Base-by-base conservation (phyloP, 1,140 invertebrate genomes). In the Hylaeus anthracinus region DNA sequence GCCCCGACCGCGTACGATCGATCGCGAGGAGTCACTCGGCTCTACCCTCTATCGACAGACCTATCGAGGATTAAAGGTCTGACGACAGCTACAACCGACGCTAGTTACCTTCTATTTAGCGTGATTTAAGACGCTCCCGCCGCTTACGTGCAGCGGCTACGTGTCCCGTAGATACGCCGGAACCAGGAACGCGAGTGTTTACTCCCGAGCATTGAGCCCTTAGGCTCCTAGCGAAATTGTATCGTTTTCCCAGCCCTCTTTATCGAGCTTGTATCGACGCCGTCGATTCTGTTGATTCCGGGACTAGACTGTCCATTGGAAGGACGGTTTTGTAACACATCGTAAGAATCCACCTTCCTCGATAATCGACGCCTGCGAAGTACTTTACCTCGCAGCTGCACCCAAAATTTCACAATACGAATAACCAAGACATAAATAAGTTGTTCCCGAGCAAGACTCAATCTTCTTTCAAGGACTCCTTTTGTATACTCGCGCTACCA, bases 91-190 rank as follows among this genome's bases (percentile, higher is more conserved):
- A 82, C 85, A 86, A 75, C 81, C 85, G 85, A 81, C 75, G 85
- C 75, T 86, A 83, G 80, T 86, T 79, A 85, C 85, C 80, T 86
- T 83, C 85, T 86, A 81, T 85, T 85, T 86, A 86, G 83, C 85
- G 83, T 86, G 85, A 86, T 86, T 86, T 86, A 86, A 86, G 75
- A 56, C 75, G 72, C 79, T 78, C 56, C 79, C 56, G 56, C 26
- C 26, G 53, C 53, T 66, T 80, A 80, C 79, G 55, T 80, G 78
- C 65, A 67, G 71, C 45, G 53, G 43, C 65, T 77, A 67, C 74
- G 65, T 61, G 64, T 66, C 71, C 41, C 72, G 72, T 75, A 37
- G 79, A 69, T 80, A 48, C 65, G 79, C 56, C 65, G 79, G 72
- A 76, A 75, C 64, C 48, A 45, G 55, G 53, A 37, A 74, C 72